phyloP scores from a whole-genome alignment of 2,113 vertebrate species.

The Lipophrys pholis region DNA sequence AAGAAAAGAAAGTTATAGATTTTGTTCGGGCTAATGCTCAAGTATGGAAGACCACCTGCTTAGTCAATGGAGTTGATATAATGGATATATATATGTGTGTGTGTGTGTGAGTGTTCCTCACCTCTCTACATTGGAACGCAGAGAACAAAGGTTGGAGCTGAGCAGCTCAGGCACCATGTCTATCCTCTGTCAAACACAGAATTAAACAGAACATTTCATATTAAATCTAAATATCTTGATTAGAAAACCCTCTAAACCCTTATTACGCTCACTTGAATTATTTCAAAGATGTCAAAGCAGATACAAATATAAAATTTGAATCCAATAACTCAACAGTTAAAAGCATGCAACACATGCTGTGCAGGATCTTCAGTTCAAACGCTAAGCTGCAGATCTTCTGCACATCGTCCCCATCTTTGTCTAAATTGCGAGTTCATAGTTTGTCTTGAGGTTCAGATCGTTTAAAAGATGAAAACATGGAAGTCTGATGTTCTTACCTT shows the following conservation, averaged over 20 bases:
- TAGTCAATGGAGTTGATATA: background rate
- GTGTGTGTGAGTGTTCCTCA: slow-evolving; percentile 54
- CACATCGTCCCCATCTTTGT: no score
- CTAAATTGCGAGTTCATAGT: no score
- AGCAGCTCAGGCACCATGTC: slow-evolving; percentile 99
- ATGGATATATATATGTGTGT: background rate
- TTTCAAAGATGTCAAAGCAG: background rate
- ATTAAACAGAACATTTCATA: background rate
- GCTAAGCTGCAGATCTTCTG: no score
- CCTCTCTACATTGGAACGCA: slow-evolving; percentile 95
- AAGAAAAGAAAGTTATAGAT: background rate
- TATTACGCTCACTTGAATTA: background rate
- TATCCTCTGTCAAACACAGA: slow-evolving; percentile 87
- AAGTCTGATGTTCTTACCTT: slow-evolving; percentile 58
- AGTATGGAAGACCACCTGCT: background rate
- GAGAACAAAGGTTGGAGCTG: slow-evolving; percentile 96
- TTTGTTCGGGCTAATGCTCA: background rate
- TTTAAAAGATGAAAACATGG: rapidly evolving
- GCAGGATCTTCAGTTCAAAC: no score
- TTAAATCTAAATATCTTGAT: background rate
- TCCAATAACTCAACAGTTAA: background rate
- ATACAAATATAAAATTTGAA: background rate
- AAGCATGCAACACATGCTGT: background rate
- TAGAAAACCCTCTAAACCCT: background rate
- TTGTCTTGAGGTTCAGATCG: background rate